Base-by-base conservation (phyloP, 1,140 invertebrate species). In the Thaumatotibia leucotreta region DNA sequence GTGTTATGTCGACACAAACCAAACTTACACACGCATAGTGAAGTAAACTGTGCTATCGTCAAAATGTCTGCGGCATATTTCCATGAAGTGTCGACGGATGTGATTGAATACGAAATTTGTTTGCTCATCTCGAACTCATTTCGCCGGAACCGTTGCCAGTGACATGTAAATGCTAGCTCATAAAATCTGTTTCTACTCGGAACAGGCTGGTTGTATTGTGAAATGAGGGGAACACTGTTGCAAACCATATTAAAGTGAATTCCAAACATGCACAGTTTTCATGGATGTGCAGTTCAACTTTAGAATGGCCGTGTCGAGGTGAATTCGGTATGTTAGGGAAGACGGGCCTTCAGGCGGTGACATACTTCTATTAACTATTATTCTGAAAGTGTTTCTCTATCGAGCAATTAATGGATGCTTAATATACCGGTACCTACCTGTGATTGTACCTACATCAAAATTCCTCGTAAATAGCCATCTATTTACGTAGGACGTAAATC, bases 131-230 rank as follows among this genome's bases (percentile, higher is more conserved):
- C 23, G 52, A 58, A 58, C 52, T 58, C 52, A 58, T 58, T 58
- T 14, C 52, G 23, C n/a, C 24, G 52, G 24, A 29, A 58, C 24
- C 24, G 52, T 58, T 58, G 52, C 52, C 52, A 58, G 52, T 58
- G 52, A 58, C 52, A 58, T 58, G 23, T 58, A 58, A 58, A 58
- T 58, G 52, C 52, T 27, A 58, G 52, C 52, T 58, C 50, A 54
- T 54, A 54, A 54, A 54, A 54, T 52, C 22, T 52, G 50, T 52
- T 52, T 52, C 50, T n/a, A 52, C 50, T 24, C 11, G 50, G 50
- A 14, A 23, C 10, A 52, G 23, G 23, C 50, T 8, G 6, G 8
- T n/a, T 8, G 1, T n/a, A 9, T 22, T 20, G n/a, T n/a, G 45
- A 9, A 45, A 14, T 14, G 39, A n/a, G n/a, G n/a, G n/a, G n/a